These are phyloP conservation scores for Tipula unca DNA, from an alignment of 2,888 invertebrate species.

Conservation along the genomic window DNA sequence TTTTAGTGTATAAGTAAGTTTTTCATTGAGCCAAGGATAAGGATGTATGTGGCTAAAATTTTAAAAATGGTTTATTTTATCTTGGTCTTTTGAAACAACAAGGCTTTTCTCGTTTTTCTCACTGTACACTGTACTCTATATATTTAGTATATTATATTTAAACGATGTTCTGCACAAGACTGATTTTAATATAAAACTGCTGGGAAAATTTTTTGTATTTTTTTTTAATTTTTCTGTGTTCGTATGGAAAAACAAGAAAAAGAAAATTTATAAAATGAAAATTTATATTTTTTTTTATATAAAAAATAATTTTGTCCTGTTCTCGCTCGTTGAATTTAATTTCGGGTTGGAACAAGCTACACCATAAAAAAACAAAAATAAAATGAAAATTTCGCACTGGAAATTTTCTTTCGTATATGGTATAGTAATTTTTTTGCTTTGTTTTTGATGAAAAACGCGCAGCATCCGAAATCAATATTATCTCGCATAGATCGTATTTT, in stretches of 20 bases:
- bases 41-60: background rate
- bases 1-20: background rate
- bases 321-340: background rate
- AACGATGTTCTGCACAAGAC: slow-evolving; percentile 18
- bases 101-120: background rate
- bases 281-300: background rate
- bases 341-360: background rate
- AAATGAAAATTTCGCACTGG: background rate
- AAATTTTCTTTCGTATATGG: background rate
- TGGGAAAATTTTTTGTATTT: slow-evolving; percentile 15
- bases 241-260: background rate
- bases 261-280: background rate
- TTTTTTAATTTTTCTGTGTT: background rate
- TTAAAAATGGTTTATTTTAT: slow-evolving; percentile 1
- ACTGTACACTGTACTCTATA: background rate
- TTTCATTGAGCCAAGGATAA: background rate
- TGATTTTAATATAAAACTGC: slow-evolving; percentile 16
- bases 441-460: slow-evolving; percentile 17
- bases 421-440: background rate
- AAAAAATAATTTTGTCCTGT: background rate
- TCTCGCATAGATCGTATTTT: slow-evolving; percentile 17
- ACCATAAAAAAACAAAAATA: background rate
- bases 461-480: slow-evolving; percentile 21
- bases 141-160: background rate
- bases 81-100: background rate